Percentiles rank a stretch among this genome's conserved stretches.
These are phyloP conservation scores for Zophobas morio DNA, from an alignment of 1,140 invertebrate species.

Conservation along the genomic window DNA sequence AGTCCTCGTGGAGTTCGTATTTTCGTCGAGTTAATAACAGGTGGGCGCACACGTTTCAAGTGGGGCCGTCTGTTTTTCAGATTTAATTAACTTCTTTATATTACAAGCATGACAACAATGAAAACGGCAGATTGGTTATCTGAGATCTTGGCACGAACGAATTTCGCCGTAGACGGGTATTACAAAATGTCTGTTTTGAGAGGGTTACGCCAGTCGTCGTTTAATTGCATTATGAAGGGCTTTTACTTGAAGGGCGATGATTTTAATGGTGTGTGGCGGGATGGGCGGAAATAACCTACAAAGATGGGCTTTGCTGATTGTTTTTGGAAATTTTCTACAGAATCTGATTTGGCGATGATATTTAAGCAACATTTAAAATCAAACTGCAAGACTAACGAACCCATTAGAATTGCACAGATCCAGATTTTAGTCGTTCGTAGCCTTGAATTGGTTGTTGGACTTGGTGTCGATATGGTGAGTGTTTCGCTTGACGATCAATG, in stretches of 20 bases:
- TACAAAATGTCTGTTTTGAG: constrained; percentile 9
- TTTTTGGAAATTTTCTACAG: too few species aligned
- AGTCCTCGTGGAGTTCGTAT: not conserved
- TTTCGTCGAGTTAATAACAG: constrained; percentile 12
- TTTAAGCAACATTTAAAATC: too few species aligned
- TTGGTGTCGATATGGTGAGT: too few species aligned
- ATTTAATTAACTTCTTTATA: constrained; percentile 20
- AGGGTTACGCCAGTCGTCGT: constrained; percentile 1
- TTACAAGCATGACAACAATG: constrained; percentile 7
- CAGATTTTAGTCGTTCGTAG: too few species aligned
- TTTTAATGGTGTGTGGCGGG: not conserved
- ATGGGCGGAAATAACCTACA: too few species aligned
- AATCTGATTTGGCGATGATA: too few species aligned
- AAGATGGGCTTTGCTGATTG: too few species aligned
- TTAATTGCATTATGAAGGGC: constrained; percentile 11
- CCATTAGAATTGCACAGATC: too few species aligned
- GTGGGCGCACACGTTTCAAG: constrained; percentile 3
- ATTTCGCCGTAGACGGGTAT: not conserved
- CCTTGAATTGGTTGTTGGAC: too few species aligned
- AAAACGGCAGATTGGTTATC: constrained; percentile 11
- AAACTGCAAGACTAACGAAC: too few species aligned
- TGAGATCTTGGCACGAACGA: constrained; percentile 1
- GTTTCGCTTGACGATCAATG: too few species aligned
- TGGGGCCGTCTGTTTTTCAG: not conserved
- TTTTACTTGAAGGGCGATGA: constrained; percentile 1